Evolutionary conservation across 2,113 vertebrate species (phyloP), one percentile per base, ranked within the genome.

Genomic region (Cavia porcellus): DNA sequence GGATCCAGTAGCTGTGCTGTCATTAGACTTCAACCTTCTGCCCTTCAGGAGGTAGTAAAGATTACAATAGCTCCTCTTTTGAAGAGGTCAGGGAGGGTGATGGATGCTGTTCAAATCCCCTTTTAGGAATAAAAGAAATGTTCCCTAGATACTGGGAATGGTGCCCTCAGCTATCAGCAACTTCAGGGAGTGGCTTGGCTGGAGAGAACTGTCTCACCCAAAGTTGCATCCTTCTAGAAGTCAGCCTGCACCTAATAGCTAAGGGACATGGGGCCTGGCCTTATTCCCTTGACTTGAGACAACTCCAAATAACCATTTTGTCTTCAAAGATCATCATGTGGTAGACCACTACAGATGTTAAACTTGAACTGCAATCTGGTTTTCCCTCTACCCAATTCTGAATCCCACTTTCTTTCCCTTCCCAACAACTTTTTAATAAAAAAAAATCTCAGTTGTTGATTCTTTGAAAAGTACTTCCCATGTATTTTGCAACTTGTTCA

Each of bases 51-150:
- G 74, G 59, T 83, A 86, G 45, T 64, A 80, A 74, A 50, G n/a
- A 30, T 25, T 66, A 7, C 4, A 87, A 86, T 47, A 47, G 38
- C 45, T 81, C 38, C 61, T 84, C 32, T 52, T 92, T 79, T 72
- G 62, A 94, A 64, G 22, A 89, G 45, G 52, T 80, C 87, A 83
- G 42, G 25, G 52, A 52, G 9, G 61, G 7, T 94, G 64, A 55
- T 86, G 28, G 55, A 52, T 92, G 47, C 57, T 84, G 17, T 89
- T 38, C 89, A 96, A 42, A 81, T 82, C 92, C 20, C 88, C n/a
- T 79, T 88, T 96, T 20, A n/a, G 42, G 45, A 89, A 82, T 84
- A 72, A 89, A 85, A 42, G 15, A 94, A 88, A 89, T 94, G 13
- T 59, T 97, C 64, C 72, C 66, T 14, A 20, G 66, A 61, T 92